These are phyloP conservation scores for Laothoe populi DNA, from an alignment of 2,888 invertebrate genomes.

Conservation along the genomic window DNA sequence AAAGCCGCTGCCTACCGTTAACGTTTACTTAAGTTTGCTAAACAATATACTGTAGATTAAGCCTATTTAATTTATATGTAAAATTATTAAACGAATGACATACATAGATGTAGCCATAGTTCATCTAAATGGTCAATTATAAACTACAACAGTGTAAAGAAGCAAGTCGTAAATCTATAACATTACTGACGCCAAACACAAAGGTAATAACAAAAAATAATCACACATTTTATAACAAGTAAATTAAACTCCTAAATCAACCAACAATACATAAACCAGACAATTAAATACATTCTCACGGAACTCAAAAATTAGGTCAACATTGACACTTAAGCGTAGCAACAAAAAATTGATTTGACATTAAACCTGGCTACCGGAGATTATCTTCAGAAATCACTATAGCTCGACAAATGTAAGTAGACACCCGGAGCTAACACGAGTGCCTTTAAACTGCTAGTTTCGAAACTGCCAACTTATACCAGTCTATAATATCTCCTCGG, in stretches of 20 bases:
- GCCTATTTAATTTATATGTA: too few species aligned
- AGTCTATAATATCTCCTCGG: not conserved
- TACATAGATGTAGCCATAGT: too few species aligned
- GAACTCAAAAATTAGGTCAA: constrained; percentile 26
- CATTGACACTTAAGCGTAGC: constrained; percentile 22
- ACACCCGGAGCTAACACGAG: not conserved
- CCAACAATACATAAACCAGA: not conserved
- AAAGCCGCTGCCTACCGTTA: too few species aligned
- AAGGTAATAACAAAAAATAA: not conserved
- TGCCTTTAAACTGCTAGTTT: not conserved
- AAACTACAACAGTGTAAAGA: too few species aligned
- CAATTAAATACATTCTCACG: constrained; percentile 25
- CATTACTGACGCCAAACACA: not conserved
- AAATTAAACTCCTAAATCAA: not conserved
- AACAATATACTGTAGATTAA: too few species aligned
- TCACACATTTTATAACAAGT: not conserved
- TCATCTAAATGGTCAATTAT: too few species aligned
- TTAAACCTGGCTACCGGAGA: constrained; percentile 29
- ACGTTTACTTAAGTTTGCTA: too few species aligned
- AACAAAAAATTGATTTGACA: constrained; percentile 30
- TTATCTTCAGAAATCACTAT: constrained; percentile 26
- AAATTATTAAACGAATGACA: too few species aligned
- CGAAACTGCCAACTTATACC: not conserved
- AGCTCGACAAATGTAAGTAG: not conserved
- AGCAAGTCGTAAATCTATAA: not conserved